A percentile compares a stretch with the other conserved stretches of the same genome.
Conservation (phyloP, 2,797 vertebrate genomes). For the Odontamblyopus lacepedii region DNA sequence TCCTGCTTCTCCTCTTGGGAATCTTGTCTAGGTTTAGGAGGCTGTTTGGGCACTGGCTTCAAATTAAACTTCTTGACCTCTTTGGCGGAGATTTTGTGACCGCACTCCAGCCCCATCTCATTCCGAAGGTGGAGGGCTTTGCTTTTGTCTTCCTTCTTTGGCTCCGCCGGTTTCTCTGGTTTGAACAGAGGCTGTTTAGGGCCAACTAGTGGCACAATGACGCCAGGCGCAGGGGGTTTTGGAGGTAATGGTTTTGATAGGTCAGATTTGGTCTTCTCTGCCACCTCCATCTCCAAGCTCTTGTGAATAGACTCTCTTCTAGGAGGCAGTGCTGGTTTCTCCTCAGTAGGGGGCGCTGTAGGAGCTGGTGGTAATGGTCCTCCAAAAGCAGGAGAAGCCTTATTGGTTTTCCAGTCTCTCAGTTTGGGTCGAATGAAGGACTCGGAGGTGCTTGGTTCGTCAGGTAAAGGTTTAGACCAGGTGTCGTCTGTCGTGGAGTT, state of each 20-base stretch:
- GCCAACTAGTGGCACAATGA: constrained; percentile 83
- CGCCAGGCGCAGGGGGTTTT: constrained; percentile 83
- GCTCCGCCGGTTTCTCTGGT: constrained; percentile 82
- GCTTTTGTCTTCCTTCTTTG: constrained; percentile 89
- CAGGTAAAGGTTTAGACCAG: constrained; percentile 88
- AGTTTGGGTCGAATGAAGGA: constrained; percentile 80
- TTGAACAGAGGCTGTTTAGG: constrained; percentile 82
- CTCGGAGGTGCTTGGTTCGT: constrained; percentile 83
- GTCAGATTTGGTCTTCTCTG: constrained; percentile 82
- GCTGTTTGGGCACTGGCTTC: constrained; percentile 89
- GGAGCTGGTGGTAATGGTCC: constrained; percentile 77
- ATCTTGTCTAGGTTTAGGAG: constrained; percentile 85
- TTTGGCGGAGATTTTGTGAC: constrained; percentile 92
- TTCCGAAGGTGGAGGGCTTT: constrained; percentile 90
- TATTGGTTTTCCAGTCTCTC: constrained; percentile 89
- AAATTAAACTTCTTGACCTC: constrained; percentile 96
- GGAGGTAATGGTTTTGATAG: constrained; percentile 84
- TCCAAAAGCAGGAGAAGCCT: constrained; percentile 60
- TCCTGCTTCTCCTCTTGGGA: constrained; percentile 80
- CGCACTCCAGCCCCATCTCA: constrained; percentile 96
- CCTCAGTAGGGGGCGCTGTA: constrained; percentile 78
- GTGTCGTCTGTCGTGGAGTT: constrained; percentile 70
- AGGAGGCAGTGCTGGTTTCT: constrained; percentile 93
- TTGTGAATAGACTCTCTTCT: constrained; percentile 95
- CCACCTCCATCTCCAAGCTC: constrained; percentile 84